Evolutionary conservation across 2,113 vertebrate species (phyloP).

Genomic region (Rhinogobius similis): DNA sequence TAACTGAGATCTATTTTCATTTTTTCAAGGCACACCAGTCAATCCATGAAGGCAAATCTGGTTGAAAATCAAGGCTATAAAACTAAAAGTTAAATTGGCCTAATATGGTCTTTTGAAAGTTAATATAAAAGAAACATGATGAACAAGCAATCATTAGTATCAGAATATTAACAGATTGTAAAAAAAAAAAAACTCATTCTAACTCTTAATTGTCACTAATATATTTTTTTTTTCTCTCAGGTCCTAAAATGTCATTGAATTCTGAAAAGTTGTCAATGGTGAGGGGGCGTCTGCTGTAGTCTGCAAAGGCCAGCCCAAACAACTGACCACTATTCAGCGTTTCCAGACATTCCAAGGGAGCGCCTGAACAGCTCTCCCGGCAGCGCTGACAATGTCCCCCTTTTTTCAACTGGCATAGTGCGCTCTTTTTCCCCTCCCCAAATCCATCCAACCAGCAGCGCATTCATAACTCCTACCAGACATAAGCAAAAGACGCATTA

Average conservation of each 20-base stretch:
- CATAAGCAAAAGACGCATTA: conserved; percentile 7
- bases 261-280: background rate
- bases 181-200: no score
- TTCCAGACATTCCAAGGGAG: conserved; percentile 60
- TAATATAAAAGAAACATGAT: background rate
- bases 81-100: background rate
- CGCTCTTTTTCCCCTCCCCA: conserved; percentile 39
- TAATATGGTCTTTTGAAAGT: background rate
- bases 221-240: background rate
- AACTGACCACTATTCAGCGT: conserved; percentile 63
- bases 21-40: no score
- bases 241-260: background rate
- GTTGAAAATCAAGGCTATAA: no score
- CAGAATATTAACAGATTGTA: background rate
- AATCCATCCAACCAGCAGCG: conserved; percentile 24
- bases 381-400: conserved; percentile 59
- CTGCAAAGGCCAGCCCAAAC: conserved; percentile 27
- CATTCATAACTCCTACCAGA: conserved; percentile 14
- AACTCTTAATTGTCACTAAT: background rate
- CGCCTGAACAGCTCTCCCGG: conserved; percentile 40
- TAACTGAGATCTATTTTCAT: no score
- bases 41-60: no score
- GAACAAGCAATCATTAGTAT: background rate
- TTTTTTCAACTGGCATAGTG: conserved; percentile 53
- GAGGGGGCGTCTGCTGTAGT: conserved; percentile 31